phyloP scores from a whole-genome alignment of 1,140 invertebrate genomes.

The Ctenoplectra terminalis region DNA sequence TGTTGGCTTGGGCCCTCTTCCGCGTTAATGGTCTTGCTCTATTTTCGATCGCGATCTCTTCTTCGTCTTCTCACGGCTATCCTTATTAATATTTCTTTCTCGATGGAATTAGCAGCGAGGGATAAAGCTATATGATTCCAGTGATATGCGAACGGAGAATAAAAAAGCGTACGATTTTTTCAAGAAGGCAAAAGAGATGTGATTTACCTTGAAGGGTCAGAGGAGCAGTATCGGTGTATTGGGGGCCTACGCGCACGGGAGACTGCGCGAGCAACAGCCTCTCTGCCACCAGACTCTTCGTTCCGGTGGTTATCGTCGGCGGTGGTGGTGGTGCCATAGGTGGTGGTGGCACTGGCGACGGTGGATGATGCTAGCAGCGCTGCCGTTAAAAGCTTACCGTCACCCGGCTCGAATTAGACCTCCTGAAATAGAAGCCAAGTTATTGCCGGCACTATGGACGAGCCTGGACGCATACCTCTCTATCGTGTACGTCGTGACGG shows the following conservation, averaged over 20 bases:
- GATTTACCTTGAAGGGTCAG: constrained; percentile 75
- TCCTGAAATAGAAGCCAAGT: constrained; percentile 79
- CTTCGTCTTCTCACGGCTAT: not conserved
- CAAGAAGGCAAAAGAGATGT: constrained; percentile 35
- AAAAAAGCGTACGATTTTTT: too few species aligned
- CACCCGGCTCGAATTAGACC: constrained; percentile 79
- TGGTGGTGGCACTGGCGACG: constrained; percentile 22
- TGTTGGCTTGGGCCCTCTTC: not conserved
- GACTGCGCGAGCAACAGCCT: constrained; percentile 73
- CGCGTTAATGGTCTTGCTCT: not conserved
- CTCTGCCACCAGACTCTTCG: constrained; percentile 54
- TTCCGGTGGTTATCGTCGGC: constrained; percentile 69
- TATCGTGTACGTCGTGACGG: constrained; percentile 18
- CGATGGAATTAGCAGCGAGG: too few species aligned
- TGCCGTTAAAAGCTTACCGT: constrained; percentile 77
- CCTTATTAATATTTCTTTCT: not conserved
- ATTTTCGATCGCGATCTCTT: not conserved
- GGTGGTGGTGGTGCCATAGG: constrained; percentile 44
- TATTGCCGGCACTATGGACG: constrained; percentile 76
- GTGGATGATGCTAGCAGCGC: constrained; percentile 65
- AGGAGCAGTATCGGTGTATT: constrained; percentile 65
- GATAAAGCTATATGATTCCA: too few species aligned
- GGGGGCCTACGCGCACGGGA: constrained; percentile 73
- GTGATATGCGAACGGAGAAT: not conserved
- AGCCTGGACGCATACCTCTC: constrained; percentile 56